Evolutionary conservation across 1,140 invertebrate species (phyloP), one percentile per base, ranked within the genome.

Genomic region (Danaus melanippus): DNA sequence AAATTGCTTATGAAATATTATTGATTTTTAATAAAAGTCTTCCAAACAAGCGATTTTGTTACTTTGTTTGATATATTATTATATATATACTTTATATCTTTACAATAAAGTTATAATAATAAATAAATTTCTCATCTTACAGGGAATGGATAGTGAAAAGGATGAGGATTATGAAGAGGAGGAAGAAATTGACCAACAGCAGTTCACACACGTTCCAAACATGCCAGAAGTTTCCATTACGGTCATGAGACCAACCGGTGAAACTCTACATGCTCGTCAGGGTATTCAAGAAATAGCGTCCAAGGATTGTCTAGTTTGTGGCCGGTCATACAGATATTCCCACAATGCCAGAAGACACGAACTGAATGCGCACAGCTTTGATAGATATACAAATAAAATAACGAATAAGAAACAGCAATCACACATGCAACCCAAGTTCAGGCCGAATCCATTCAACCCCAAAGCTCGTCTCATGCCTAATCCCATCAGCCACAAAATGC

Each of bases 341-440:
- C 87, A 88, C 56, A 88, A 88, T 60, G 87, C 87, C 0, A 64
- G 87, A n/a, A 73, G 87, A 8, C 87, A 88, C 42, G 87, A 88
- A 56, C 76, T 87, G 12, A 84, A 76, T 5, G 64, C 87, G 1
- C 87, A 88, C 52, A 67, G 76, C 43, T 88, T 87, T 50, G 87
- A 88, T 60, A 78, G 87, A 50, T 88, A 88, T 56, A 87, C 86
- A n/a, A 88, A 88, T 54, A 88, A 87, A 71, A 69, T 77, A 8
- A 71, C 69, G 9, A 55, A 67, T 39, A 83, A 84, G 59, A 81
- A 86, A 53, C 61, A 72, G 1, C 64, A 63, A 9, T 52, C 66
- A 2, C 69, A 68, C 11, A 67, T 81, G 57, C 79, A 82, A 66
- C 75, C 79, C 6, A 88, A 87, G 67, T 59, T 86, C 10, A 74